phyloP scores from a whole-genome alignment of 2,888 invertebrate species.

The Zootermopsis nevadensis region DNA sequence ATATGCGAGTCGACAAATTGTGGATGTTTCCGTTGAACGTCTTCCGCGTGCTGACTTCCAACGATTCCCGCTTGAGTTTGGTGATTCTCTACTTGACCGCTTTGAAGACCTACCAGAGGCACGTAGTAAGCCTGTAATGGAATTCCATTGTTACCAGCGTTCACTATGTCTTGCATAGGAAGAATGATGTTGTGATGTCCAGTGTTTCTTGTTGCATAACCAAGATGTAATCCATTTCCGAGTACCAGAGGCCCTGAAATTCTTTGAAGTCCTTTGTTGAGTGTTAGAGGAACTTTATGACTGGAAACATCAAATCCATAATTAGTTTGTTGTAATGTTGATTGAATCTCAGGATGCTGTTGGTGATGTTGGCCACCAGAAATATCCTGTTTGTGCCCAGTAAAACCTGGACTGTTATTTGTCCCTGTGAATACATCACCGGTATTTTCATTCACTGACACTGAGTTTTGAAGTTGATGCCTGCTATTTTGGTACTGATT shows the following conservation, averaged over 20 bases:
- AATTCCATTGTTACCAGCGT: not conserved
- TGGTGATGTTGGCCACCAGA: not conserved
- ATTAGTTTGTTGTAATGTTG: not conserved
- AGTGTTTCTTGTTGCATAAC: not conserved
- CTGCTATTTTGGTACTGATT: not conserved
- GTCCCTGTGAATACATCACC: not conserved
- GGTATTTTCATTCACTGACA: not conserved
- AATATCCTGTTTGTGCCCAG: not conserved
- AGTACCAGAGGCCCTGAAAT: conserved; percentile 5
- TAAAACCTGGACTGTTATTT: not conserved
- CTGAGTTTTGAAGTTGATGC: not conserved
- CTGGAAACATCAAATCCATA: not conserved
- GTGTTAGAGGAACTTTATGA: not conserved
- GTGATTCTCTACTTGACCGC: not conserved
- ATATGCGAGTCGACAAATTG: not conserved
- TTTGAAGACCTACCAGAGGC: not conserved
- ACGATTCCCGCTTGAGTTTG: not conserved
- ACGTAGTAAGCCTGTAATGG: not conserved
- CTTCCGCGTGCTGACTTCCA: not conserved
- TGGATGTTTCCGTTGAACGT: not conserved
- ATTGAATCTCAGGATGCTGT: not conserved
- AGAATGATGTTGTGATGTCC: not conserved
- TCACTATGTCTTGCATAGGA: not conserved
- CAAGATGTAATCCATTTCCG: not conserved
- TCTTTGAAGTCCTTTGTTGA: not conserved